Conservation (phyloP, 1,140 invertebrate species). For the Drosophila suzukii region DNA sequence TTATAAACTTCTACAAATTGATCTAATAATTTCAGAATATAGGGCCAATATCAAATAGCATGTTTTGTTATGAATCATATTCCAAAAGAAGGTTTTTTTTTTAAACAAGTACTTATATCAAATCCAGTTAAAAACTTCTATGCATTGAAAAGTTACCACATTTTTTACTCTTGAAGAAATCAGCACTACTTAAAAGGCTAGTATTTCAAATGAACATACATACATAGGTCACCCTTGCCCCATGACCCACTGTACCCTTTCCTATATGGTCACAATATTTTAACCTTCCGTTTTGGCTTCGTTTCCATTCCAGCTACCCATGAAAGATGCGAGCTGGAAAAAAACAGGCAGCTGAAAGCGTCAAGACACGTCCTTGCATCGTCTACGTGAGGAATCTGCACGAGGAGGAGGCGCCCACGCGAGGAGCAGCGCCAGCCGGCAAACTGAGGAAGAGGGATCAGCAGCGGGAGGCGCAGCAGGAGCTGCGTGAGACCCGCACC, state of each 20-base stretch:
- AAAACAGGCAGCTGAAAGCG: slow-evolving; percentile 60
- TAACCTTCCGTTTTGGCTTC: slow-evolving; percentile 13
- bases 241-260: background rate
- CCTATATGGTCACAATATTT: slow-evolving; percentile 18
- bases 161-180: too few species aligned
- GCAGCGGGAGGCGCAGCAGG: slow-evolving; percentile 17
- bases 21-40: too few species aligned
- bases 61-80: too few species aligned
- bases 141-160: too few species aligned
- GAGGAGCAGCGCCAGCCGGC: background rate
- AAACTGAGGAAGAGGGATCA: slow-evolving; percentile 17
- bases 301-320: slow-evolving; percentile 15
- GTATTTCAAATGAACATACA: background rate
- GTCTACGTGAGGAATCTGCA: slow-evolving; percentile 62
- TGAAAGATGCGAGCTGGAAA: slow-evolving; percentile 79
- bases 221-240: background rate
- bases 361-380: slow-evolving; percentile 71
- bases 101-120: too few species aligned
- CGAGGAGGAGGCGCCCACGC: slow-evolving; percentile 28
- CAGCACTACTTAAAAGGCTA: background rate
- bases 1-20: too few species aligned
- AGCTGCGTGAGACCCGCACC: slow-evolving; percentile 11
- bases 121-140: too few species aligned
- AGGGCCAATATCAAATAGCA: too few species aligned
- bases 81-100: too few species aligned